phyloP scores from a whole-genome alignment of 2,113 vertebrate species.

The Noctilio leporinus region DNA sequence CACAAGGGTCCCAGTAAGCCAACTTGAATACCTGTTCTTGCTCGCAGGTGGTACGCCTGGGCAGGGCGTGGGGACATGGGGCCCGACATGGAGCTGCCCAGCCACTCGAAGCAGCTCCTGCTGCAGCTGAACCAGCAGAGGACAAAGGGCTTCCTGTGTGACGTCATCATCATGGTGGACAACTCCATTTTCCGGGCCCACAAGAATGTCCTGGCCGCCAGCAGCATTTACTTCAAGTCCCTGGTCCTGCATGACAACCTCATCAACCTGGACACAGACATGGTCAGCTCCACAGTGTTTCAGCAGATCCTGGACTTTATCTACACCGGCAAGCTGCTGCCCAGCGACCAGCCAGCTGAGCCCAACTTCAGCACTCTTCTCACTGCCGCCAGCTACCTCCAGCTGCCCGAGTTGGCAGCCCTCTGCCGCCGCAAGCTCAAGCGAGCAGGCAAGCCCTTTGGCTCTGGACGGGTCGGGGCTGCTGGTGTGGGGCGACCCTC shows the following conservation, averaged over 20 bases:
- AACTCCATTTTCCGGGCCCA: conserved; percentile 98
- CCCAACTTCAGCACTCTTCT: conserved; percentile 95
- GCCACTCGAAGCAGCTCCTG: conserved; percentile 99
- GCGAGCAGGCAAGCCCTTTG: conserved; percentile 85
- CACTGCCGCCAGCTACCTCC: conserved; percentile 99
- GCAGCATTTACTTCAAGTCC: conserved; percentile 99
- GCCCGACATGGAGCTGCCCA: conserved; percentile 98
- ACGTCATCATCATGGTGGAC: conserved; percentile 98
- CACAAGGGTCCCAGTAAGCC: not conserved
- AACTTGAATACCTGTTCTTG: conserved; percentile 61
- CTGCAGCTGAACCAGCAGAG: conserved; percentile 99
- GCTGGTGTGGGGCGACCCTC: conserved; percentile 84
- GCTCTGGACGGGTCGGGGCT: conserved; percentile 82
- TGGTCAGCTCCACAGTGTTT: conserved; percentile 96
- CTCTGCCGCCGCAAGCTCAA: conserved; percentile 97
- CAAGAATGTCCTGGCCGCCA: conserved; percentile 97
- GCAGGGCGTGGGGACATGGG: conserved; percentile 86
- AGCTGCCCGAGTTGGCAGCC: conserved; percentile 95
- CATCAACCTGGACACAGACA: conserved; percentile 98
- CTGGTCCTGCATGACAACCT: conserved; percentile 98
- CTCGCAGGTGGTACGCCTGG: conserved; percentile 87
- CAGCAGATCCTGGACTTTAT: conserved; percentile 98
- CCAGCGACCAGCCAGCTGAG: conserved; percentile 89
- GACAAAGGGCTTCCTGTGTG: conserved; percentile 98
- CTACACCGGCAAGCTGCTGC: conserved; percentile 95